Conservation (phyloP, 2,113 vertebrate genomes). For the Gymnocephalus cernua region DNA sequence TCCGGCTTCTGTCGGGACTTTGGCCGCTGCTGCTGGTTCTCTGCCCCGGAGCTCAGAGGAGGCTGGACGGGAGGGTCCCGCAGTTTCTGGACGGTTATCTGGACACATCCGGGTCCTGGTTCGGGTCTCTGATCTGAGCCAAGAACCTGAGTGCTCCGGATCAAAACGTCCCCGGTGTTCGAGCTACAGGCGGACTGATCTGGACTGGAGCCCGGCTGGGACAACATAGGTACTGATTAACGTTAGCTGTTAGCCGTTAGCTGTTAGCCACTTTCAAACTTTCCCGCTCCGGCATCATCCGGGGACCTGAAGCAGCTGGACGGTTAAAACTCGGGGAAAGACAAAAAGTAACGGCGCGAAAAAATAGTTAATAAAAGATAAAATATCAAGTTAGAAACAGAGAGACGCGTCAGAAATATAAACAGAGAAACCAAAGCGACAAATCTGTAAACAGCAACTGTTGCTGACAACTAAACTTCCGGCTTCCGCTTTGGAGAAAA, state of each 20-base stretch:
- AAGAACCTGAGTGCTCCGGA: conserved; percentile 27
- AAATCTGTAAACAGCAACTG: conserved; percentile 25
- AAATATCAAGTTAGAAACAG: accelerated
- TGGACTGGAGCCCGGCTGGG: background rate
- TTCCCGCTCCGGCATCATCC: conserved; percentile 58
- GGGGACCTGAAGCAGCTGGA: background rate
- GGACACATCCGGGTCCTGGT: background rate
- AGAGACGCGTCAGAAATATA: no score
- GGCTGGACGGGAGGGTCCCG: background rate
- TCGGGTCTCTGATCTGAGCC: background rate
- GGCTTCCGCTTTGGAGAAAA: background rate
- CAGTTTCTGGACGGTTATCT: conserved; percentile 42
- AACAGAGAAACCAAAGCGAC: background rate
- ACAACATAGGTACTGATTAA: background rate
- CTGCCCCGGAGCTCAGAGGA: background rate
- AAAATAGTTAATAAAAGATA: background rate
- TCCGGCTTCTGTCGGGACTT: background rate
- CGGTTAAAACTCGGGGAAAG: no score
- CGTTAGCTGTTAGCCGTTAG: no score
- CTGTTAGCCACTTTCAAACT: conserved; percentile 58
- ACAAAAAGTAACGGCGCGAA: background rate
- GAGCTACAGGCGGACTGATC: conserved; percentile 18
- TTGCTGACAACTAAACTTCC: conserved; percentile 55
- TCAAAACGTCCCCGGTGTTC: conserved; percentile 47
- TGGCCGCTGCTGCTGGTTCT: background rate